Evolutionary conservation across 92 coral and sea anemone genomes (phyloP).

Genomic region (Chrysogorgia sp.): DNA sequence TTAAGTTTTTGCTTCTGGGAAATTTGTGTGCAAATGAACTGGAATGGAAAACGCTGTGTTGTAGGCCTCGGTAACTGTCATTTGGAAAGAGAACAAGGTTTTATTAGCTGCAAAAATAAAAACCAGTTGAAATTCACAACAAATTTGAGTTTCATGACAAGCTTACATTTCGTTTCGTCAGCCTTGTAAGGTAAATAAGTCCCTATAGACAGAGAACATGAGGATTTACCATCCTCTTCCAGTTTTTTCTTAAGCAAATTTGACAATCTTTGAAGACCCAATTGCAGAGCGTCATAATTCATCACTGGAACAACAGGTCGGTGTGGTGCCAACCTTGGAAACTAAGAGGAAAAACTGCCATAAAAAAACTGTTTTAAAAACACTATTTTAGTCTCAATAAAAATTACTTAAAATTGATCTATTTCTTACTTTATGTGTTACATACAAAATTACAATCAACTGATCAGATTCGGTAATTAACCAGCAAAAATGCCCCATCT

Average conservation of each 20-base stretch:
- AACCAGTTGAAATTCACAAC: not conserved
- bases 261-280: slow-evolving; percentile 68
- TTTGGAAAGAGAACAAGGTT: not conserved
- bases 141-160: not conserved
- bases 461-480: slow-evolving; percentile 43
- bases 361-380: not conserved
- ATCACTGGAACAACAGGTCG: slow-evolving; percentile 56
- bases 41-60: not conserved
- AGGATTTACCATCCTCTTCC: slow-evolving; percentile 22
- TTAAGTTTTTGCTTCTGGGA: not conserved
- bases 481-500: slow-evolving; percentile 89
- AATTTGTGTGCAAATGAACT: not conserved
- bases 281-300: slow-evolving; percentile 66
- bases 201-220: slow-evolving; percentile 54
- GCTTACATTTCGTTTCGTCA: slow-evolving; percentile 71
- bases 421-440: slow-evolving; percentile 71
- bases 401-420: no score
- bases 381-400: no score
- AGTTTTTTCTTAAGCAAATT: slow-evolving; percentile 52
- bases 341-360: slow-evolving; percentile 3
- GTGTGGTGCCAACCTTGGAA: slow-evolving; percentile 60
- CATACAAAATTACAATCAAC: slow-evolving; percentile 75
- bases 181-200: slow-evolving; percentile 78
- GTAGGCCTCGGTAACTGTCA: slow-evolving; percentile 3
- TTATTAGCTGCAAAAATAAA: not conserved